Evolutionary conservation across 1,140 invertebrate species (phyloP).

Genomic region (Drosophila mauritiana): DNA sequence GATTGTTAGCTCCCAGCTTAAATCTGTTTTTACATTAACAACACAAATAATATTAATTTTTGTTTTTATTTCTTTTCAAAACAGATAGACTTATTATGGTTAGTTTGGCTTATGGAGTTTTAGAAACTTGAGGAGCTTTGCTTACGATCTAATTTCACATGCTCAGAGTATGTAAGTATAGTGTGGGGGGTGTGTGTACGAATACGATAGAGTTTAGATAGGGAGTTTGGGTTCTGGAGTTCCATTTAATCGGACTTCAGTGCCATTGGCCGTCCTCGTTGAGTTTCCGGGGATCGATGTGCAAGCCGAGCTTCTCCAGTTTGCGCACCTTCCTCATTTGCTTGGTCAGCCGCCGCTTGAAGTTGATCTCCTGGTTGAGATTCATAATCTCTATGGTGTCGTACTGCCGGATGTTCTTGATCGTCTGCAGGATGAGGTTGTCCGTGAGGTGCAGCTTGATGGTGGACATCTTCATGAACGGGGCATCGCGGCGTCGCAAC

Average conservation of each 20-base stretch:
- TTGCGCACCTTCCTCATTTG: slow-evolving; percentile 72
- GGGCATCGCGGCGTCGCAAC: slow-evolving; percentile 52
- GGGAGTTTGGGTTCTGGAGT: neutral
- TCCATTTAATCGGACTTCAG: slow-evolving; percentile 23
- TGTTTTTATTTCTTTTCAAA: slow-evolving; percentile 22
- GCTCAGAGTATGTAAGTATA: slow-evolving; percentile 65
- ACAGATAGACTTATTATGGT: slow-evolving; percentile 1
- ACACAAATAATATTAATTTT: neutral
- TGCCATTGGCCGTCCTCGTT: slow-evolving; percentile 36
- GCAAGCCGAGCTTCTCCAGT: slow-evolving; percentile 66
- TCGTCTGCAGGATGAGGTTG: slow-evolving; percentile 71
- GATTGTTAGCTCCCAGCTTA: too few relatives aligned
- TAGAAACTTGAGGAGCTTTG: slow-evolving; percentile 55
- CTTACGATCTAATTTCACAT: slow-evolving; percentile 63
- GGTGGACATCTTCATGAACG: slow-evolving; percentile 74
- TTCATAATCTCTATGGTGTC: slow-evolving; percentile 74
- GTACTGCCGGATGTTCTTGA: slow-evolving; percentile 68
- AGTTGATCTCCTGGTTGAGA: slow-evolving; percentile 68
- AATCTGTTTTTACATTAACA: too few relatives aligned
- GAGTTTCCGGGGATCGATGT: slow-evolving; percentile 61
- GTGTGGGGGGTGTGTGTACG: slow-evolving; percentile 5
- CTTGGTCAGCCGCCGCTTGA: slow-evolving; percentile 66
- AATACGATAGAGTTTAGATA: neutral
- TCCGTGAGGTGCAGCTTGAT: slow-evolving; percentile 76
- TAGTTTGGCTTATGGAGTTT: slow-evolving; percentile 52